These are phyloP conservation scores for Limenitis camilla DNA, from an alignment of 2,888 invertebrate genomes.

Conservation along the genomic window DNA sequence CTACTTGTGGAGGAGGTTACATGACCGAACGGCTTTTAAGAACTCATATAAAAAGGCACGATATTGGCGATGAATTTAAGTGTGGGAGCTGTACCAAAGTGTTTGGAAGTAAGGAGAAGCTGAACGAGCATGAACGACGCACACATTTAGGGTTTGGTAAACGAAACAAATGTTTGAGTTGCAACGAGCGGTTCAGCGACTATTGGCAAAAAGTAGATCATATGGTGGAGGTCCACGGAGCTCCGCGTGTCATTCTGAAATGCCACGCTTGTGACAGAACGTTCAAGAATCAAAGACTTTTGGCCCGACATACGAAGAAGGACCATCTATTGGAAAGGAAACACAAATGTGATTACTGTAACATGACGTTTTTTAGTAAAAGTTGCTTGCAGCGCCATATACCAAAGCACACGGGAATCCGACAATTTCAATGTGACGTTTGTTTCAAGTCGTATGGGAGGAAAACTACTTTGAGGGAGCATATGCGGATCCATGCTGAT, in stretches of 20 bases:
- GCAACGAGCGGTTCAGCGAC: conserved; percentile 40
- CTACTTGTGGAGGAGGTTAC: conserved; percentile 39
- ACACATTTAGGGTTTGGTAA: conserved; percentile 30
- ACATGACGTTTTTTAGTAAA: conserved; percentile 44
- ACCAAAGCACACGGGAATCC: conserved; percentile 43
- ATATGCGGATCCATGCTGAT: conserved; percentile 42
- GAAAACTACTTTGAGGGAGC: conserved; percentile 42
- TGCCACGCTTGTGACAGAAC: conserved; percentile 49
- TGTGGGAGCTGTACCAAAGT: conserved; percentile 44
- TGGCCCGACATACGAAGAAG: conserved; percentile 44
- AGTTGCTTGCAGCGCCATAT: conserved; percentile 39
- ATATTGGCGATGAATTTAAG: conserved; percentile 38
- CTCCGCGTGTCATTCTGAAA: conserved; percentile 34
- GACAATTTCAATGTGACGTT: conserved; percentile 43
- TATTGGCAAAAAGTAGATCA: conserved; percentile 48
- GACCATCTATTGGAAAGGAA: conserved; percentile 54
- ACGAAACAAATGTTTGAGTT: conserved; percentile 40
- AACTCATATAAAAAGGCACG: conserved; percentile 39
- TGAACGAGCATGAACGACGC: conserved; percentile 29
- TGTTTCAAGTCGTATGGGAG: conserved; percentile 45
- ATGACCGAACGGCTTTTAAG: conserved; percentile 35
- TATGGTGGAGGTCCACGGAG: conserved; percentile 44
- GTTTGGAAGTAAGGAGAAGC: conserved; percentile 31
- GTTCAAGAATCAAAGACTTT: conserved; percentile 38
- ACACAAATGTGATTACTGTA: conserved; percentile 59